Conservation (phyloP, 2,113 vertebrate genomes). For the Candoia aspera region DNA sequence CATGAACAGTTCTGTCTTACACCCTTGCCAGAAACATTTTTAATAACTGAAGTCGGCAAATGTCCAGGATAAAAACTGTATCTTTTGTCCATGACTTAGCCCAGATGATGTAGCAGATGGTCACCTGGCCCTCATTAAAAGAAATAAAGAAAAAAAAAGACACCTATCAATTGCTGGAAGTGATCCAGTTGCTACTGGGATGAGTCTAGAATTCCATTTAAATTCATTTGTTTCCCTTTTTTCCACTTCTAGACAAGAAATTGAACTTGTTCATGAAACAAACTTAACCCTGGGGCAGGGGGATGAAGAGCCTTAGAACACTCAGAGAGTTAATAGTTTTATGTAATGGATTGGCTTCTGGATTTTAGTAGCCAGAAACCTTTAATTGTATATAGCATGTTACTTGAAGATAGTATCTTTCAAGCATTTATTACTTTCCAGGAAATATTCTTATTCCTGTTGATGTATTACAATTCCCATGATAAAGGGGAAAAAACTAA, state of each 20-base stretch:
- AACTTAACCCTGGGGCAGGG: not conserved
- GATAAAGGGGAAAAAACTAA: not conserved
- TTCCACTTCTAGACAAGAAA: not conserved
- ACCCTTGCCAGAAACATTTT: constrained; percentile 12
- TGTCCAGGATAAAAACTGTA: constrained; percentile 5
- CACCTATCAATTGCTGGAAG: constrained; percentile 22
- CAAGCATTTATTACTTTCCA: constrained; percentile 45
- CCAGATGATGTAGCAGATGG: not conserved
- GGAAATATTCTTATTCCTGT: constrained; percentile 59
- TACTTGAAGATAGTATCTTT: constrained; percentile 62
- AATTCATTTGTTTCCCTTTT: not conserved
- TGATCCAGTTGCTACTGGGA: not conserved
- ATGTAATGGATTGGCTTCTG: constrained; percentile 57
- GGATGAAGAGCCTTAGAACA: constrained; percentile 13
- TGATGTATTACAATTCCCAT: constrained; percentile 49
- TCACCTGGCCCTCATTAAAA: constrained; percentile 1
- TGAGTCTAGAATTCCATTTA: not conserved
- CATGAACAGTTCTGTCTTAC: not conserved
- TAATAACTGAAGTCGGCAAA: constrained; percentile 23
- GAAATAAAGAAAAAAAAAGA: not conserved
- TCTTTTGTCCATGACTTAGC: not conserved
- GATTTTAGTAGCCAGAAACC: constrained; percentile 51
- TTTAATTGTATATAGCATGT: constrained; percentile 44
- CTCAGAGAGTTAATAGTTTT: constrained; percentile 46
- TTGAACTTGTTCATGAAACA: accelerated